These are phyloP conservation scores for Sebastes goodei DNA, from an alignment of 2,797 vertebrate species.

Conservation along the genomic window DNA sequence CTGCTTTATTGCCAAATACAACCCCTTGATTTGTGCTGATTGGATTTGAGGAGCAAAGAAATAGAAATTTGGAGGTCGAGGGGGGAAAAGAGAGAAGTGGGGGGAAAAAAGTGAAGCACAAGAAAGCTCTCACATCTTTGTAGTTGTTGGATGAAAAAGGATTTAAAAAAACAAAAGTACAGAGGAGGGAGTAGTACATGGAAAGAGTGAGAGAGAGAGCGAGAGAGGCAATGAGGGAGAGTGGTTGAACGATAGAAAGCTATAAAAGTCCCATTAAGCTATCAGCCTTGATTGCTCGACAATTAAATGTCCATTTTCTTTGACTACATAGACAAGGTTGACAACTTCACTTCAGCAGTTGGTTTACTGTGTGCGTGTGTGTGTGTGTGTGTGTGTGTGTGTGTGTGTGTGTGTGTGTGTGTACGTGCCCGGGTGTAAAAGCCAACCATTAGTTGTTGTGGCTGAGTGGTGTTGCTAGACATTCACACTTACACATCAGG, in stretches of 20 bases:
- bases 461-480: slow-evolving; percentile 38
- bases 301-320: slow-evolving; percentile 79
- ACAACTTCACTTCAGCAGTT: slow-evolving; percentile 51
- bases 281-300: slow-evolving; percentile 72
- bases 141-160: slow-evolving; percentile 2
- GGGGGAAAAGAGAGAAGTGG: background rate
- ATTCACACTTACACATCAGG: slow-evolving; percentile 29
- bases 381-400: background rate
- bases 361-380: slow-evolving; percentile 23
- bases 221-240: slow-evolving; percentile 24
- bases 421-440: slow-evolving; percentile 24
- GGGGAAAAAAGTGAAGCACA: background rate
- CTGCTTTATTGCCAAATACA: slow-evolving; percentile 5
- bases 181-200: background rate
- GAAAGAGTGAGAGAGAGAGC: background rate
- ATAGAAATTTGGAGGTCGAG: background rate
- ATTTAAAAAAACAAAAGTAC: background rate
- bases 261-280: slow-evolving; percentile 77
- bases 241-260: slow-evolving; percentile 50
- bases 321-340: slow-evolving; percentile 62
- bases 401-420: background rate
- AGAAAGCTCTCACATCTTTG: slow-evolving; percentile 10
- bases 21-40: slow-evolving; percentile 42
- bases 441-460: slow-evolving; percentile 42
- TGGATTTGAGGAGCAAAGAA: slow-evolving; percentile 18